These are phyloP conservation scores for Gerris lacustris DNA, from an alignment of 2,888 invertebrate genomes.

Conservation along the genomic window DNA sequence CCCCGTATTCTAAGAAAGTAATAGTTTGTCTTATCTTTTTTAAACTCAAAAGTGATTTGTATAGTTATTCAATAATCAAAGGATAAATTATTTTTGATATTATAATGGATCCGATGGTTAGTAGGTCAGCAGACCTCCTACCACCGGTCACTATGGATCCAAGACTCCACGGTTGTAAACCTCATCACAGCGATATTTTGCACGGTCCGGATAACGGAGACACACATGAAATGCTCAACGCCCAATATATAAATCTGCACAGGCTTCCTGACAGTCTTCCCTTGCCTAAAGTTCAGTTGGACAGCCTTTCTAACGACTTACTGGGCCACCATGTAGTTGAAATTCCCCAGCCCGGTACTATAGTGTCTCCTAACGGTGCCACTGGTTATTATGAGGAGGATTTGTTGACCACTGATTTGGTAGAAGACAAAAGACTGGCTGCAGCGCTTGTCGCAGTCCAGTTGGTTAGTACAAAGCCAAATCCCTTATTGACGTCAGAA, in stretches of 20 bases:
- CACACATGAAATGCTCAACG: constrained; percentile 25
- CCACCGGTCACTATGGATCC: neutral
- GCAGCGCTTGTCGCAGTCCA: constrained; percentile 51
- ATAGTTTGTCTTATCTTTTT: too few species aligned
- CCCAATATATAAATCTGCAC: constrained; percentile 39
- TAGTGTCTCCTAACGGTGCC: constrained; percentile 30
- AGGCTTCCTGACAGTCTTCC: constrained; percentile 31
- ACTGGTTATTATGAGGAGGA: constrained; percentile 31
- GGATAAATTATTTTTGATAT: too few species aligned
- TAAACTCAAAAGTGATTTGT: too few species aligned
- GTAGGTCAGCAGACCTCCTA: too few species aligned
- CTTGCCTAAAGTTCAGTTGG: constrained; percentile 27
- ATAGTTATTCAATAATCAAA: too few species aligned
- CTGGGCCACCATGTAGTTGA: constrained; percentile 30
- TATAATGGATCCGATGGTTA: too few species aligned
- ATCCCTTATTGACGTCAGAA: constrained; percentile 26
- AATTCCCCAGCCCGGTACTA: constrained; percentile 31
- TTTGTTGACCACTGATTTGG: constrained; percentile 36
- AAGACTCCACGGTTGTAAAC: neutral
- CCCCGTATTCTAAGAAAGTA: too few species aligned
- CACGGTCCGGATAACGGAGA: constrained; percentile 20
- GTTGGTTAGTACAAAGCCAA: constrained; percentile 46
- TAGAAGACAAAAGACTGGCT: constrained; percentile 48
- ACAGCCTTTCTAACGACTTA: constrained; percentile 28
- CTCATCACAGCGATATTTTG: neutral